Evolutionary conservation across 1,140 invertebrate species (phyloP).

Genomic region (Platorchestia sp.): DNA sequence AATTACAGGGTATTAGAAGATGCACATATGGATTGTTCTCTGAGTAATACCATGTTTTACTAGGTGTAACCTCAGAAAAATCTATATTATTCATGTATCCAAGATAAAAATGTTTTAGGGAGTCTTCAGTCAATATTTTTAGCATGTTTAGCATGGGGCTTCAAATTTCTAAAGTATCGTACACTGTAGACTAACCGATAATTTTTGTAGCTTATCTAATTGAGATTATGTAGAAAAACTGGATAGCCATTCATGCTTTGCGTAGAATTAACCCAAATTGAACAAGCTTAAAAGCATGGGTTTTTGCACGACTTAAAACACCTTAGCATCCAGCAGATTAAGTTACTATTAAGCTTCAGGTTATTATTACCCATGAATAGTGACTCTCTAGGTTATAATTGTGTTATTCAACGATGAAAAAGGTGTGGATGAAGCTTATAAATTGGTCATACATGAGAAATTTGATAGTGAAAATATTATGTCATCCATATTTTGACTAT

Average conservation of each 20-base stretch:
- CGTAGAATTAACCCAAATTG: background rate
- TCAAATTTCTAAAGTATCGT: background rate
- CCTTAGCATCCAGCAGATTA: background rate
- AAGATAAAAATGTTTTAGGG: background rate
- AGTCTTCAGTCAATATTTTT: background rate
- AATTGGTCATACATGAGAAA: background rate
- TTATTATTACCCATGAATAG: background rate
- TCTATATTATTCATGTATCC: background rate
- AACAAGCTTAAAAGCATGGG: background rate
- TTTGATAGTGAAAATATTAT: background rate
- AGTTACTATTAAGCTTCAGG: background rate
- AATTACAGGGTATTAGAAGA: background rate
- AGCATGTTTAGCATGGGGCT: background rate
- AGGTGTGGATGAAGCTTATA: background rate
- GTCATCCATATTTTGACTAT: background rate
- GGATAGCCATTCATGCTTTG: background rate
- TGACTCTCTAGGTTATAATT: background rate
- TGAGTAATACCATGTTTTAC: background rate
- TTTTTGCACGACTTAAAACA: slow-evolving; percentile 2
- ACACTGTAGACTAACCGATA: background rate
- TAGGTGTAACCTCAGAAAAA: background rate
- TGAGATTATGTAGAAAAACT: background rate
- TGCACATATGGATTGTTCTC: background rate
- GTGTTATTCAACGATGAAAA: background rate
- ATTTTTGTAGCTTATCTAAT: background rate